These are phyloP conservation scores for Campoletis sonorensis DNA, from an alignment of 1,140 invertebrate genomes.

Conservation along the genomic window DNA sequence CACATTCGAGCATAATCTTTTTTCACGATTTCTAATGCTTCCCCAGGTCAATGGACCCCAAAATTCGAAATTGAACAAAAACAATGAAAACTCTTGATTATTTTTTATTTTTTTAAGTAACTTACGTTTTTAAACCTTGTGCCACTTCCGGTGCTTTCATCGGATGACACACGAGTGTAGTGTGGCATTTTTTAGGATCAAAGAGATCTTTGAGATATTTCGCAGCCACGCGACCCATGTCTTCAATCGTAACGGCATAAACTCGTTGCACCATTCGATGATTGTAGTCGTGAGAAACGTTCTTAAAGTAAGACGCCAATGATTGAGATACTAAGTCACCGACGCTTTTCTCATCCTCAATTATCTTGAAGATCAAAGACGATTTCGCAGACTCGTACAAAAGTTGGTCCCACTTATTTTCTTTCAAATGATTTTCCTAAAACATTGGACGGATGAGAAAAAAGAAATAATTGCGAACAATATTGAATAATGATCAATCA, in stretches of 20 bases:
- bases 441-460: slow-evolving; percentile 30
- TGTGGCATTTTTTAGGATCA: slow-evolving; percentile 78
- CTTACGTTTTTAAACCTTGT: slow-evolving; percentile 82
- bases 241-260: slow-evolving; percentile 80
- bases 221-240: slow-evolving; percentile 81
- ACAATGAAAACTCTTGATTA: slow-evolving; percentile 48
- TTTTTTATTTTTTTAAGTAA: slow-evolving; percentile 56
- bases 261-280: slow-evolving; percentile 84
- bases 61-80: slow-evolving; percentile 65
- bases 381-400: slow-evolving; percentile 90
- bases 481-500: background rate
- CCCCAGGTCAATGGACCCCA: no score
- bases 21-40: no score
- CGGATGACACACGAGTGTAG: slow-evolving; percentile 86
- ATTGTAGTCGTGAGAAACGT: slow-evolving; percentile 83
- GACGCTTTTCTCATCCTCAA: slow-evolving; percentile 87
- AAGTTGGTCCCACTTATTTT: slow-evolving; percentile 82
- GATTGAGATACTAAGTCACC: slow-evolving; percentile 84
- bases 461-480: background rate
- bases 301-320: slow-evolving; percentile 84
- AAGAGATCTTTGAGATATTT: slow-evolving; percentile 85
- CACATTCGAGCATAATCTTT: no score
- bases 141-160: slow-evolving; percentile 83
- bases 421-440: slow-evolving; percentile 82
- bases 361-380: slow-evolving; percentile 90